A percentile compares a stretch with the other conserved stretches of the same genome.
These are phyloP conservation scores for Pseudococcus viburni DNA, from an alignment of 2,888 invertebrate species.

Conservation along the genomic window DNA sequence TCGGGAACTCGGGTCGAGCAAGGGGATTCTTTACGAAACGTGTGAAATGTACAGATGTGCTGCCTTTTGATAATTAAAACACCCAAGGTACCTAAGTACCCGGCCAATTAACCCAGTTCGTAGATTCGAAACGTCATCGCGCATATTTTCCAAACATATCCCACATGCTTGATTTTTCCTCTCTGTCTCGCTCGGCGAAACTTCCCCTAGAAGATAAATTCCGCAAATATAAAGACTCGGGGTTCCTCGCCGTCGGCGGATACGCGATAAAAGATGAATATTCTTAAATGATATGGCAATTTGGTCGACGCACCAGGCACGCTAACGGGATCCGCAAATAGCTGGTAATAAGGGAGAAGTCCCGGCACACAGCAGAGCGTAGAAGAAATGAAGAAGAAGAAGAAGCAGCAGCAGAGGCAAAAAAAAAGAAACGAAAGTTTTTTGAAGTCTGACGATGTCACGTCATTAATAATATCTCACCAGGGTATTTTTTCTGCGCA, in stretches of 20 bases:
- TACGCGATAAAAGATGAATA: constrained; percentile 47
- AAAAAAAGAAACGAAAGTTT: constrained; percentile 56
- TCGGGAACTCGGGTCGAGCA: too few species aligned
- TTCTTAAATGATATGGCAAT: constrained; percentile 46
- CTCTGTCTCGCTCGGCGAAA: not conserved
- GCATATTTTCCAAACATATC: too few species aligned
- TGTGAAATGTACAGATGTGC: too few species aligned
- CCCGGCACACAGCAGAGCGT: not conserved
- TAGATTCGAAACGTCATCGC: too few species aligned
- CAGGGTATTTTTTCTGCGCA: constrained; percentile 52
- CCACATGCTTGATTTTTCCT: not conserved
- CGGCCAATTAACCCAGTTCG: too few species aligned
- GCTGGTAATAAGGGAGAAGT: constrained; percentile 43
- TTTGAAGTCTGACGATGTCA: constrained; percentile 66
- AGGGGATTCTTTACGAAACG: too few species aligned
- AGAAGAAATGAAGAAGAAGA: constrained; percentile 29
- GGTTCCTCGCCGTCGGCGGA: not conserved
- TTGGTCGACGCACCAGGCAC: not conserved
- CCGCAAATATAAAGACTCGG: not conserved
- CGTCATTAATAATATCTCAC: constrained; percentile 65
- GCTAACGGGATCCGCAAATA: constrained; percentile 36
- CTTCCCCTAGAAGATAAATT: constrained; percentile 18
- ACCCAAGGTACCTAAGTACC: too few species aligned
- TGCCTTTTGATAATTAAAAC: too few species aligned
- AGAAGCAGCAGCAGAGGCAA: not conserved